Evolutionary conservation across 2,888 invertebrate species (phyloP), one percentile per base, ranked within the genome.

Genomic region (Cynaeus angustus): DNA sequence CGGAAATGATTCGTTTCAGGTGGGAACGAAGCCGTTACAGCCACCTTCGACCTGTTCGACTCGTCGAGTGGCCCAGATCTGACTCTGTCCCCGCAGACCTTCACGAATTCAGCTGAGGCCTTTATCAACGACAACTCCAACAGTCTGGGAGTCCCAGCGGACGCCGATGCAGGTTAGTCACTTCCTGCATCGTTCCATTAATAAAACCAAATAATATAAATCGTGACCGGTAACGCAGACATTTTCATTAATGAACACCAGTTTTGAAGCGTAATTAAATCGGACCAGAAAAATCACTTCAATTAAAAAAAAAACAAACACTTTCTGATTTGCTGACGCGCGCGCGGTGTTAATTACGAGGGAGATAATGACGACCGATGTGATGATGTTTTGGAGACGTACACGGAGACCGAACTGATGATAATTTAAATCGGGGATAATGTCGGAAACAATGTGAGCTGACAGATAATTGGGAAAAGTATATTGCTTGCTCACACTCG

Each of bases 121-220:
- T 89, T 89, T 83, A 88, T 89, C 85, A 89, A 89, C 84, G 89
- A 89, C 86, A 89, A 89, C 85, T 89, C 89, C 76, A 88, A 89
- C 85, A 89, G 89, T 84, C 85, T 89, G 75, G 88, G 89, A 62
- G 88, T 89, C 79, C 87, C 88, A 56, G 86, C 87, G 77, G 89
- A 89, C 81, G 87, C 86, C 80, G 89, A 89, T 81, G 86, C 88
- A 83, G 89, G 89, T 89, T 79, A 83, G 87, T 75, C 58, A 69
- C 41, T 56, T 67, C 52, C 66, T 45, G 21, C 46, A 21, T 52
- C 43, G 50, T 14, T 43, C 50, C 37, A 61, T 59, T 59, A 59
- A 59, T 46, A 59, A 62, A 62, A 28, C 7, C 33, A 48, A 46
- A 61, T 46, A 48, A 62, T 62, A 38, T 45, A 2, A 16, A 12